Conservation (phyloP, 1,140 invertebrate species). For the Drosophila pallidifrons region DNA sequence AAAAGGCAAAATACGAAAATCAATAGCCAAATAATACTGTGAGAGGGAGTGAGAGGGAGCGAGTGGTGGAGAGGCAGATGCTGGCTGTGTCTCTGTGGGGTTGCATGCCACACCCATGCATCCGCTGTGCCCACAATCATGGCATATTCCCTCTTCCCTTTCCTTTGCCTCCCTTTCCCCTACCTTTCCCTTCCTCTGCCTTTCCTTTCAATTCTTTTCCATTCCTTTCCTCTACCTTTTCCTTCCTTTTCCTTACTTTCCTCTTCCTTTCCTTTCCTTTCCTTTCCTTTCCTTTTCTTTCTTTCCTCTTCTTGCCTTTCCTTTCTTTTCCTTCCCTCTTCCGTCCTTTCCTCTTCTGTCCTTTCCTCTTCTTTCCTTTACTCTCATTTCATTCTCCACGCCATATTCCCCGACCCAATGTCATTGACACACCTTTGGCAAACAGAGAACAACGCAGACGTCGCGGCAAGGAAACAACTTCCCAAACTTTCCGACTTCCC, state of each 20-base stretch:
- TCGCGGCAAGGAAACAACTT: constrained; percentile 59
- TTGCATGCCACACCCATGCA: constrained; percentile 47
- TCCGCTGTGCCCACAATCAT: not conserved
- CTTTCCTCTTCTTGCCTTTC: too few species aligned
- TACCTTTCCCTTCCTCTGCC: not conserved
- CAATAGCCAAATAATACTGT: constrained; percentile 41
- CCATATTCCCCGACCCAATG: constrained; percentile 38
- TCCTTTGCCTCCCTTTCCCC: not conserved
- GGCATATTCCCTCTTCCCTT: not conserved
- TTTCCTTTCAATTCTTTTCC: too few species aligned
- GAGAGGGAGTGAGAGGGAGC: not conserved
- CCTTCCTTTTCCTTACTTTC: too few species aligned
- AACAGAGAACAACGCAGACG: constrained; percentile 41
- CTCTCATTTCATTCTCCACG: too few species aligned
- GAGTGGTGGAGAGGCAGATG: constrained; percentile 29
- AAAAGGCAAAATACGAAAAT: constrained; percentile 32
- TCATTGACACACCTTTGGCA: constrained; percentile 72
- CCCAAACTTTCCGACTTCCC: constrained; percentile 16
- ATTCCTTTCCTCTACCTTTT: too few species aligned
- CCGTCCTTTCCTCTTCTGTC: not conserved
- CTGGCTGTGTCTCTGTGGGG: constrained; percentile 29
- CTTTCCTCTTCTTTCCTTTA: not conserved
- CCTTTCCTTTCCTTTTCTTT: too few species aligned
- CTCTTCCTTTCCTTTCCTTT: too few species aligned
- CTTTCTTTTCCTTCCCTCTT: too few species aligned